phyloP scores from a whole-genome alignment of 2,113 vertebrate species.

The Orthochromis indermauri region DNA sequence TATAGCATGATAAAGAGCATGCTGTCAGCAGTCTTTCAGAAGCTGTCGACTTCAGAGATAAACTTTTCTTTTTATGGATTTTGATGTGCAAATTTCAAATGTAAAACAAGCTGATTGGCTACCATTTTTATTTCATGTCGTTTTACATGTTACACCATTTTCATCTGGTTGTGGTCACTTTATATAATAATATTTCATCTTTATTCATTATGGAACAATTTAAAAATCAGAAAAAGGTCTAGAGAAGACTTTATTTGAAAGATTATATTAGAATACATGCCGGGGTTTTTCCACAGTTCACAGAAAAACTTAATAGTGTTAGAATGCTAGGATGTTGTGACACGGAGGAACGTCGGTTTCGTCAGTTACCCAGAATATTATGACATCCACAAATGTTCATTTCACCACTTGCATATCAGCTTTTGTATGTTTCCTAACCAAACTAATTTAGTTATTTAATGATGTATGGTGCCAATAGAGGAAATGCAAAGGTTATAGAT shows the following conservation, averaged over 20 bases:
- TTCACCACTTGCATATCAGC: neutral
- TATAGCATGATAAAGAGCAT: neutral
- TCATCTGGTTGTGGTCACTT: neutral
- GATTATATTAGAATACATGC: fast-evolving
- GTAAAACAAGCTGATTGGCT: neutral
- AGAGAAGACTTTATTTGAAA: neutral
- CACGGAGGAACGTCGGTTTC: neutral
- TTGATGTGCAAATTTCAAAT: neutral
- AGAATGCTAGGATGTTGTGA: neutral
- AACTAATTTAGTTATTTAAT: neutral
- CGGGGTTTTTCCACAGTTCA: neutral
- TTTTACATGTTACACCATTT: neutral
- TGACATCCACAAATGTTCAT: neutral
- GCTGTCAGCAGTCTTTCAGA: neutral
- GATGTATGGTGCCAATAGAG: neutral
- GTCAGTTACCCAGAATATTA: neutral
- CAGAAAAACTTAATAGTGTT: neutral
- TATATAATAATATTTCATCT: neutral
- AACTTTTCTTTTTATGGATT: neutral
- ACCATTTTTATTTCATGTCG: neutral
- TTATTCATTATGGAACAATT: neutral
- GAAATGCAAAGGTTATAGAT: neutral
- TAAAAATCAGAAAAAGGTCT: neutral
- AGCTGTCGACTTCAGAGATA: neutral
- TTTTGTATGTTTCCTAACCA: neutral